Conservation (phyloP, 2,888 invertebrate species). For the Physocephala rufipes region DNA sequence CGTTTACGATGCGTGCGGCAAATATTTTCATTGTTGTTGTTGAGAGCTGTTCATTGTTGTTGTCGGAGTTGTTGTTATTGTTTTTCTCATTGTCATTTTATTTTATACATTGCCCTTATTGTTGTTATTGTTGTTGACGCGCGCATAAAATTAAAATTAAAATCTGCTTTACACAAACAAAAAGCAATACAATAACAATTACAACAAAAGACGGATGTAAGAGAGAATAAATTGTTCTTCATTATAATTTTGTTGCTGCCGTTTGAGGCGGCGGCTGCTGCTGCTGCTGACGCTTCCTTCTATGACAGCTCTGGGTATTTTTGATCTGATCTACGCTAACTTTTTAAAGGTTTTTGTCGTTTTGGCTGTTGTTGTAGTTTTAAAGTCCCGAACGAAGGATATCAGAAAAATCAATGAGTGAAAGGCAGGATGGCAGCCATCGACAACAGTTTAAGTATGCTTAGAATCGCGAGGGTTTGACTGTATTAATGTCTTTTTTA, state of each 20-base stretch:
- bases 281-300: not conserved
- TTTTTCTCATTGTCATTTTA: not conserved
- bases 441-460: too few relatives aligned
- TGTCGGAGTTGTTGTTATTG: conserved; percentile 18
- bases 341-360: not conserved
- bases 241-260: conserved; percentile 5
- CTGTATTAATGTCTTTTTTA: too few relatives aligned
- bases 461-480: too few relatives aligned
- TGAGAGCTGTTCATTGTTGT: not conserved
- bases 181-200: too few relatives aligned
- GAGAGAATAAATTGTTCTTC: conserved; percentile 38
- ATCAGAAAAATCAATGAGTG: too few relatives aligned
- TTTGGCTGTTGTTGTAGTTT: conserved; percentile 2
- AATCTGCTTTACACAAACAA: conserved; percentile 50
- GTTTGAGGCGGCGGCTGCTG: not conserved
- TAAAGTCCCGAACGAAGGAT: too few relatives aligned
- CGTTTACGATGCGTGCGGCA: conserved; percentile 51
- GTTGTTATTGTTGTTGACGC: conserved; percentile 54
- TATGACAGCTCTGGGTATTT: too few relatives aligned
- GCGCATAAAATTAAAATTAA: conserved; percentile 63
- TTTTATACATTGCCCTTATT: not conserved
- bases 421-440: too few relatives aligned
- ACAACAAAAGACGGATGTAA: too few relatives aligned
- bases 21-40: conserved; percentile 44
- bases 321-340: too few relatives aligned